Conservation (phyloP, 2,888 invertebrate species). For the Therioaphis trifolii region DNA sequence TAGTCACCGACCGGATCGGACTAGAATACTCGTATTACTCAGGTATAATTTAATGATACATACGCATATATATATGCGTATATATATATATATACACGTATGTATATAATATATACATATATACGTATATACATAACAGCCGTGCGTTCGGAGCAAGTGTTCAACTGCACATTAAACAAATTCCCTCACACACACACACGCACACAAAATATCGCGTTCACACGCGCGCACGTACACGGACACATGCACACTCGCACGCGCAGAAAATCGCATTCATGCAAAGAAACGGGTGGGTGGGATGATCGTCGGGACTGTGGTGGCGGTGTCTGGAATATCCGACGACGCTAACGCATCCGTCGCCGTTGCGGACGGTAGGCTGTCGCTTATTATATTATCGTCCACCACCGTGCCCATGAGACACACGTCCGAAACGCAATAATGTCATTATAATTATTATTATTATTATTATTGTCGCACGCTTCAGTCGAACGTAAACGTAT, state of each 20-base stretch:
- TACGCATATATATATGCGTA: not conserved
- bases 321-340: slow-evolving; percentile 24
- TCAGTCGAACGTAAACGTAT: too few relatives aligned
- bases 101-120: not conserved
- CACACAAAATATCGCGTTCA: too few relatives aligned
- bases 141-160: too few relatives aligned
- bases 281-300: not conserved
- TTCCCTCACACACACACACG: not conserved
- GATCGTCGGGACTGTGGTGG: slow-evolving; percentile 2
- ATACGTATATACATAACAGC: too few relatives aligned
- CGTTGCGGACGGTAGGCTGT: slow-evolving; percentile 34
- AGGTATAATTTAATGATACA: too few relatives aligned
- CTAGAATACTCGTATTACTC: too few relatives aligned
- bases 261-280: not conserved
- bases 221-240: not conserved
- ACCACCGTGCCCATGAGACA: not conserved
- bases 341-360: slow-evolving; percentile 36
- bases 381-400: not conserved
- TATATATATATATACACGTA: not conserved
- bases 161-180: too few relatives aligned
- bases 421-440: not conserved
- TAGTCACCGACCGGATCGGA: too few relatives aligned
- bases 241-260: not conserved
- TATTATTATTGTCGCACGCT: too few relatives aligned
- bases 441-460: not conserved